These are phyloP conservation scores for Synanthedon myopaeformis DNA, from an alignment of 2,888 invertebrate species.

Conservation along the genomic window DNA sequence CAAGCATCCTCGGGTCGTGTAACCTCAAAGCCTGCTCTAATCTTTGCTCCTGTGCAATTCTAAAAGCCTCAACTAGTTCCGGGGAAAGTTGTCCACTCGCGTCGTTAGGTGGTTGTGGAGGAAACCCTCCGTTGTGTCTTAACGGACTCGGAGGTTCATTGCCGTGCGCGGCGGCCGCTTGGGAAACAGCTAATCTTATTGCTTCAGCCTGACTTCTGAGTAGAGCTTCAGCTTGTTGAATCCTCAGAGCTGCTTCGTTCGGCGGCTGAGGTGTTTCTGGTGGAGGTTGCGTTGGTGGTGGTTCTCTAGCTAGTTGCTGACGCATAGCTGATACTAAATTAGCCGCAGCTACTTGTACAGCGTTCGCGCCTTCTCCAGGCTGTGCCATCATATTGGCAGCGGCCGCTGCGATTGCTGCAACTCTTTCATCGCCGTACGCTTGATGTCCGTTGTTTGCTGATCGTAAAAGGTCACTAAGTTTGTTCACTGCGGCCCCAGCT, in stretches of 20 bases:
- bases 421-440: constrained; percentile 74
- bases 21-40: constrained; percentile 85
- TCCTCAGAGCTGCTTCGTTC: constrained; percentile 78
- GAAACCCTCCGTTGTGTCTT: constrained; percentile 61
- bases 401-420: constrained; percentile 79
- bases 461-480: constrained; percentile 72
- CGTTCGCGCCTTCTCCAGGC: constrained; percentile 72
- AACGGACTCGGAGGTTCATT: constrained; percentile 49
- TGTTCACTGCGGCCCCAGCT: constrained; percentile 73
- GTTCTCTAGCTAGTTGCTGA: constrained; percentile 66
- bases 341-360: constrained; percentile 79
- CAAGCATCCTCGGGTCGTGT: constrained; percentile 84
- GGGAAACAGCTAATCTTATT: constrained; percentile 82
- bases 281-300: constrained; percentile 74
- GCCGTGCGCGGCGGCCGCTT: constrained; percentile 72
- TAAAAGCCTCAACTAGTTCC: constrained; percentile 78
- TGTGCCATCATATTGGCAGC: constrained; percentile 73
- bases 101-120: constrained; percentile 46
- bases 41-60: constrained; percentile 81
- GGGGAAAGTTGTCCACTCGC: constrained; percentile 73
- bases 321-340: constrained; percentile 84
- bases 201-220: constrained; percentile 89
- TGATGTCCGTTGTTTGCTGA: constrained; percentile 75
- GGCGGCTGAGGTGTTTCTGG: constrained; percentile 84
- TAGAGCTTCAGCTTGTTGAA: constrained; percentile 85